Percentiles rank a stretch among this genome's conserved stretches.
These are phyloP conservation scores for Nomada fucata DNA, from an alignment of 2,888 invertebrate genomes.

Conservation along the genomic window DNA sequence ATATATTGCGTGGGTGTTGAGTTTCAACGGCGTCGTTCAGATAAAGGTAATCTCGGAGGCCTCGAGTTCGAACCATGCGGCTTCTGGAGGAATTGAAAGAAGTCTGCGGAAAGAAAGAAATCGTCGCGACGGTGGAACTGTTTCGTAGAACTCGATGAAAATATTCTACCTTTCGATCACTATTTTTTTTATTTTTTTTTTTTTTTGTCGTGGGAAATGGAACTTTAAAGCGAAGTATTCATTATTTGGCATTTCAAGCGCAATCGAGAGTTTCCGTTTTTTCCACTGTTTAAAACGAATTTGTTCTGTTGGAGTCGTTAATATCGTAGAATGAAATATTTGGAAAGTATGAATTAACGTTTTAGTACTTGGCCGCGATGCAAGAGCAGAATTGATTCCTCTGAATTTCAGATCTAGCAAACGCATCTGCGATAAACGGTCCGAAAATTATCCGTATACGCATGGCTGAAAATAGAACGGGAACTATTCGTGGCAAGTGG, in stretches of 20 bases:
- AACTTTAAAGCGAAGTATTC: no score
- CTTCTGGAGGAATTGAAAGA: constrained; percentile 62
- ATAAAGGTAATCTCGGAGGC: constrained; percentile 73
- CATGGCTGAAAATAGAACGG: not conserved
- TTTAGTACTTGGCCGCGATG: no score
- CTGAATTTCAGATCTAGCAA: no score
- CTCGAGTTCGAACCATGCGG: constrained; percentile 36
- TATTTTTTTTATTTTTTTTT: not conserved
- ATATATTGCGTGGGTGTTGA: constrained; percentile 73
- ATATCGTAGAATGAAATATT: no score
- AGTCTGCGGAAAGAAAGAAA: constrained; percentile 25
- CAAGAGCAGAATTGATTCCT: no score
- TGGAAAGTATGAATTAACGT: no score
- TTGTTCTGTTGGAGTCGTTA: no score
- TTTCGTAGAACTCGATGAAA: not conserved
- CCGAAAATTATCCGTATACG: not conserved
- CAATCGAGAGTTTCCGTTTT: no score
- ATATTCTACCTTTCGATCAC: not conserved
- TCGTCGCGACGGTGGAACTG: constrained; percentile 6
- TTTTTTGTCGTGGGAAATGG: no score
- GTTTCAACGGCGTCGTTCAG: constrained; percentile 67
- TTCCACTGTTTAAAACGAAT: no score
- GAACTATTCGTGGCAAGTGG: not conserved
- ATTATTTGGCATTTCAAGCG: no score
- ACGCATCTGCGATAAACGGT: no score